phyloP scores from a whole-genome alignment of 35 echinoderm and acorn worm genomes.

The Holothuria glaberrima region DNA sequence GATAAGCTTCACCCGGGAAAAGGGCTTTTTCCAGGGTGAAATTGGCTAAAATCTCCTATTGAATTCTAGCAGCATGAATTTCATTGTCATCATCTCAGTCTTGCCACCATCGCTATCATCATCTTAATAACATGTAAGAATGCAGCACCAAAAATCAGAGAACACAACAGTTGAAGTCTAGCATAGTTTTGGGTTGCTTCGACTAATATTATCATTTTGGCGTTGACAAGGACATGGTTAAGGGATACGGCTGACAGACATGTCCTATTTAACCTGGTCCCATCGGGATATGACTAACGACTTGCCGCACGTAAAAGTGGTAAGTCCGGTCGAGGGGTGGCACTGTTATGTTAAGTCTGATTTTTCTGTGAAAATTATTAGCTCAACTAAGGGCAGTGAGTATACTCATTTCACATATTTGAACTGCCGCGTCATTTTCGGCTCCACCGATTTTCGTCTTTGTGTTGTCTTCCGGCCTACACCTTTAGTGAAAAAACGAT shows the following conservation, averaged over 20 bases:
- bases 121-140: too few relatives aligned
- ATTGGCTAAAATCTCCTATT: too few relatives aligned
- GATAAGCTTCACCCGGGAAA: too few relatives aligned
- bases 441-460: neutral
- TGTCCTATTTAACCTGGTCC: neutral
- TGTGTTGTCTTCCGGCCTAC: neutral
- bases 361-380: neutral
- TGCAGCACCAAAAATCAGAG: too few relatives aligned
- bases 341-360: neutral
- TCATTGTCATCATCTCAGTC: too few relatives aligned
- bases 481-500: neutral
- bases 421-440: neutral
- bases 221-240: neutral
- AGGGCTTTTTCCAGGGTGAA: too few relatives aligned
- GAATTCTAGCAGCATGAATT: too few relatives aligned
- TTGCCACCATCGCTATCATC: too few relatives aligned
- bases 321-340: neutral
- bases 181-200: constrained; percentile 17
- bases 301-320: neutral
- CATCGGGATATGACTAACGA: neutral
- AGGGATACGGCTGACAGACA: neutral
- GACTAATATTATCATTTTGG: neutral
- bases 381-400: neutral
- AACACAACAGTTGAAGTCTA: too few relatives aligned
- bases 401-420: neutral